Evolutionary conservation across 2,113 vertebrate species (phyloP).

Genomic region (Platichthys stellatus): DNA sequence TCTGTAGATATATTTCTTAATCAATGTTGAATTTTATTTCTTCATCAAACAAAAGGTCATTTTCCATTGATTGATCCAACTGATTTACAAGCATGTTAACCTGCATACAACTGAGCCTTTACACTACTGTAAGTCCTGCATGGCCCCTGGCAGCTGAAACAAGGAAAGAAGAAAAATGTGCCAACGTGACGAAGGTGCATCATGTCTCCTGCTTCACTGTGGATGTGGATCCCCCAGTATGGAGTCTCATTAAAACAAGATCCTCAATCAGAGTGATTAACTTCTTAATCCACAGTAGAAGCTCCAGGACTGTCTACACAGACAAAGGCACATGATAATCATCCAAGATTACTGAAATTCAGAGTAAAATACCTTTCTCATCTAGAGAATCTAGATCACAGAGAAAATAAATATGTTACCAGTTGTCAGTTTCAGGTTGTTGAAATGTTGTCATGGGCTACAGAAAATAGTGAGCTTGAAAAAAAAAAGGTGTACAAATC

Average conservation of each 20-base stretch:
- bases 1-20: too few relatives aligned
- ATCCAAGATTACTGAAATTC: not conserved
- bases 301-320: conserved; percentile 8
- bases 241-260: conserved; percentile 45
- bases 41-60: too few relatives aligned
- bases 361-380: not conserved
- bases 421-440: not conserved
- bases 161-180: too few relatives aligned
- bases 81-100: too few relatives aligned
- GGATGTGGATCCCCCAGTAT: conserved; percentile 6
- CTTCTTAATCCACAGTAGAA: conserved; percentile 46
- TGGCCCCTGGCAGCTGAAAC: too few relatives aligned
- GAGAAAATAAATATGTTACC: not conserved
- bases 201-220: not conserved
- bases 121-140: not conserved
- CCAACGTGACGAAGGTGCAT: not conserved
- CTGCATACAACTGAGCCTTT: not conserved
- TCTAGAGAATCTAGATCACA: not conserved
- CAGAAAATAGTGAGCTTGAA: not conserved
- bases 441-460: too few relatives aligned
- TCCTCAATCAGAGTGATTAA: conserved; percentile 52
- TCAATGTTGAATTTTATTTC: not conserved
- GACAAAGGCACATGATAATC: conserved; percentile 15
- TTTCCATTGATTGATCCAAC: too few relatives aligned
- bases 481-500: not conserved